Percentiles rank a stretch among this genome's conserved stretches.
Evolutionary conservation across 2,113 vertebrate species (phyloP).

Genomic region (Cavia aperea): DNA sequence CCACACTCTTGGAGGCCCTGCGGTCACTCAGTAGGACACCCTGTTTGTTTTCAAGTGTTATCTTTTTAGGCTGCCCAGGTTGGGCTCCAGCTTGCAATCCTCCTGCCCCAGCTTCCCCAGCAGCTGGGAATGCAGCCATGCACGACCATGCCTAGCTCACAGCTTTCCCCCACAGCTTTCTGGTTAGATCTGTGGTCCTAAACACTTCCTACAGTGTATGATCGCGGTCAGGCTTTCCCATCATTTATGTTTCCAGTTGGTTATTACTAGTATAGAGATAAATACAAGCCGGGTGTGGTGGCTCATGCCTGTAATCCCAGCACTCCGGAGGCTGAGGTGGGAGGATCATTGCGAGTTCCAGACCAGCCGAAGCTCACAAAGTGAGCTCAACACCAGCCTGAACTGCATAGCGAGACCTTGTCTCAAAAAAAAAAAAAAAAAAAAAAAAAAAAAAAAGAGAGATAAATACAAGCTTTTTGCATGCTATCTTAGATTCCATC

Average conservation of each 20-base stretch:
- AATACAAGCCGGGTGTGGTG: not conserved
- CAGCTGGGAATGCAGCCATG: not conserved
- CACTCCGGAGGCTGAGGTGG: too few relatives aligned
- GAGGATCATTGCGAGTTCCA: too few relatives aligned
- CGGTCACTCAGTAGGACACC: not conserved
- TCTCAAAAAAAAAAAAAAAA: too few relatives aligned
- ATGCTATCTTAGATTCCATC: conserved; percentile 4
- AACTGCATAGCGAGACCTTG: too few relatives aligned
- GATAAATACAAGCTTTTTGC: not conserved
- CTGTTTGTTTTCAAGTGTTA: not conserved
- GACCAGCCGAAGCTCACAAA: too few relatives aligned
- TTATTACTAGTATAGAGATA: conserved; percentile 13
- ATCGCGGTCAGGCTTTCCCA: not conserved
- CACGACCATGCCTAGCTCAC: not conserved
- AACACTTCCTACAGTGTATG: not conserved
- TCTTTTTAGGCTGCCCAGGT: not conserved
- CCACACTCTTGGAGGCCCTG: not conserved
- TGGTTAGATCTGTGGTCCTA: not conserved
- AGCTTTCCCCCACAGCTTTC: not conserved
- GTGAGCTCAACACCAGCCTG: too few relatives aligned
- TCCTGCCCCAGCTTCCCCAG: not conserved
- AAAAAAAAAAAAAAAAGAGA: not conserved
- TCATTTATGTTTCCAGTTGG: conserved; percentile 5
- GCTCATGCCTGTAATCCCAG: too few relatives aligned
- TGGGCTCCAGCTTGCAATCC: not conserved